A percentile compares a stretch with the other conserved stretches of the same genome.
Evolutionary conservation across 2,113 vertebrate species (phyloP).

Genomic region (Trematomus loennbergii): DNA sequence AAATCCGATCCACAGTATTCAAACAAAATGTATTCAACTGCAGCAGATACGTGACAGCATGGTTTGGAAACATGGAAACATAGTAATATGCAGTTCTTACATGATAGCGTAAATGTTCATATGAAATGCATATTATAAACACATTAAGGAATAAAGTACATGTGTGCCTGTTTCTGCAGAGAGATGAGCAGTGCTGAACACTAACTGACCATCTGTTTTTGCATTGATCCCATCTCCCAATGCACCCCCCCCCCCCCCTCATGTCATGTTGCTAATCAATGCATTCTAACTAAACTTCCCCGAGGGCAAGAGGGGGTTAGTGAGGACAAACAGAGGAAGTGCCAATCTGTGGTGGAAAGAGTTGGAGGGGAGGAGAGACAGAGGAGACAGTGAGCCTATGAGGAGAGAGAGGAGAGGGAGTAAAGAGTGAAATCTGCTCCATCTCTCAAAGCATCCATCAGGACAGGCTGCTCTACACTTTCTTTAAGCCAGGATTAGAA

Average conservation of each 20-base stretch:
- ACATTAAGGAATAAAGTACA: neutral
- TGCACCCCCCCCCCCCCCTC: neutral
- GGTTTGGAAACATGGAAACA: too few species aligned
- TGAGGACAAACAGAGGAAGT: constrained; percentile 13
- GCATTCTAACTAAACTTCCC: constrained; percentile 56
- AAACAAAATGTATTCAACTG: neutral
- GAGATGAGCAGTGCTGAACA: neutral
- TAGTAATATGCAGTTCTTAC: neutral
- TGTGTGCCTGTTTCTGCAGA: neutral
- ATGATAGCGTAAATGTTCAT: neutral
- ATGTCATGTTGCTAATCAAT: constrained; percentile 71
- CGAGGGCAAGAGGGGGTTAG: constrained; percentile 45
- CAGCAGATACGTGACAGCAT: neutral
- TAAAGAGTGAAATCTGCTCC: constrained; percentile 15
- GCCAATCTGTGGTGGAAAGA: constrained; percentile 53
- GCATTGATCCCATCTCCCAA: constrained; percentile 29
- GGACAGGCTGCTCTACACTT: neutral
- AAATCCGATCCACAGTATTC: neutral
- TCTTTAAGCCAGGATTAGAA: constrained; percentile 18
- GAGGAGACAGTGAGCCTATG: constrained; percentile 10
- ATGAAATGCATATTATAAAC: neutral
- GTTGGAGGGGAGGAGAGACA: constrained; percentile 33
- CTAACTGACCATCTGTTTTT: neutral
- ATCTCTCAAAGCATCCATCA: constrained; percentile 35
- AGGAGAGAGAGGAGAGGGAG: constrained; percentile 9